Percentiles rank a stretch among this genome's conserved stretches.
Conservation (phyloP, 2,797 vertebrate genomes). For the Megaceryle alcyon region DNA sequence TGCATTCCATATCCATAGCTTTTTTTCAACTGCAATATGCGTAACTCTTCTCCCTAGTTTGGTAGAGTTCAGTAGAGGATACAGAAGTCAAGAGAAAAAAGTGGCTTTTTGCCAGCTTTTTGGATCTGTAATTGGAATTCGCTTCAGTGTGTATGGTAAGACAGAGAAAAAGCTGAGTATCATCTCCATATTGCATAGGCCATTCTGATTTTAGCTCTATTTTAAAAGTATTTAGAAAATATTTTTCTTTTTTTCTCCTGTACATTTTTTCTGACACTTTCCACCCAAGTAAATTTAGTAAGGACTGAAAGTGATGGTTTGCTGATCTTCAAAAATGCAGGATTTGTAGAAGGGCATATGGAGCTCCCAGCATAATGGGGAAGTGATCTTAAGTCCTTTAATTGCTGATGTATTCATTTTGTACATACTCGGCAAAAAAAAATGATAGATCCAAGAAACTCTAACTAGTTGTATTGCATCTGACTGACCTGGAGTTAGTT, state of each 20-base stretch:
- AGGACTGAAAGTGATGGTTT: background rate
- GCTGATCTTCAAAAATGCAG: background rate
- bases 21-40: background rate
- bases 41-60: background rate
- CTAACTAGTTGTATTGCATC: background rate
- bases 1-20: background rate
- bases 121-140: background rate
- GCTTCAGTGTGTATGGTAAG: background rate
- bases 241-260: background rate
- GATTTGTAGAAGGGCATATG: background rate
- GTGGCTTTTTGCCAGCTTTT: background rate
- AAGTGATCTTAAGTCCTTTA: background rate
- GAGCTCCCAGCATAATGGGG: background rate
- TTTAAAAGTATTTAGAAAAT: background rate
- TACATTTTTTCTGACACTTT: background rate
- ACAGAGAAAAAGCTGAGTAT: background rate
- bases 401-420: background rate
- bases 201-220: background rate
- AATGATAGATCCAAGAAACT: rapidly evolving
- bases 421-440: background rate
- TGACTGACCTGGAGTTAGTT: too few species aligned
- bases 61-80: background rate
- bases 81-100: background rate
- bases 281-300: background rate
- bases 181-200: background rate